Evolutionary conservation across 2,888 invertebrate genomes (phyloP), one percentile per base, ranked within the genome.

Genomic region (Andrena hattorfiana): DNA sequence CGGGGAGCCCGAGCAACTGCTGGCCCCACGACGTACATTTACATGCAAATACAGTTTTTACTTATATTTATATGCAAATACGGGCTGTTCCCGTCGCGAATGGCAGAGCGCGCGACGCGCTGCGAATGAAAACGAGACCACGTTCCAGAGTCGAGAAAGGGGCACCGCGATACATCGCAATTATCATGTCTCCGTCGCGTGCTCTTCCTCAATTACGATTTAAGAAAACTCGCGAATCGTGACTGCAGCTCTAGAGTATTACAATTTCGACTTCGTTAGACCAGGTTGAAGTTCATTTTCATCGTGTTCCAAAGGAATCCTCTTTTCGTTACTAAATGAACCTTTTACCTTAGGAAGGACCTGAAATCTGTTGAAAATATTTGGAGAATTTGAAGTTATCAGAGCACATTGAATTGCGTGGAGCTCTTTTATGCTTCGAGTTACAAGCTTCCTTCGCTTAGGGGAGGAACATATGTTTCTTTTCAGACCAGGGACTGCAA

Each of bases 21-120:
- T 32, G 63, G 56, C 63, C 71, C 70, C 80, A 35, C 56, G 59
- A 69, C 75, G 82, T 66, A 80, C 84, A 89, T 89, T 89, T 89
- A 89, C 84, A 89, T 89, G 89, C 83, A 89, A 89, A 89, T 89
- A 81, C 77, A 76, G 81, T 85, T 89, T 87, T 89, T 87, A 89
- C 88, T 87, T 89, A 91, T 91, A 91, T 91, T 92, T 91, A 90
- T 89, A 92, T 91, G 91, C 87, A 92, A 91, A 91, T 91, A 81
- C 73, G 76, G 83, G 49, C 51, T 74, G 81, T 87, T 86, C 84
- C 77, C 86, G 84, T 78, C 85, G 84, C 64, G 85, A 85, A 56
- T 51, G 62, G 10, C 62, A 32, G 28, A 28, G 64, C 64, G 56
- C 23, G 51, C 64, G 77, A 76, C 74, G 49, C 63, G 48, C 6